Evolutionary conservation across 1,140 invertebrate genomes (phyloP), one percentile per base, ranked within the genome.

Genomic region (Dolichoris vasculosae): DNA sequence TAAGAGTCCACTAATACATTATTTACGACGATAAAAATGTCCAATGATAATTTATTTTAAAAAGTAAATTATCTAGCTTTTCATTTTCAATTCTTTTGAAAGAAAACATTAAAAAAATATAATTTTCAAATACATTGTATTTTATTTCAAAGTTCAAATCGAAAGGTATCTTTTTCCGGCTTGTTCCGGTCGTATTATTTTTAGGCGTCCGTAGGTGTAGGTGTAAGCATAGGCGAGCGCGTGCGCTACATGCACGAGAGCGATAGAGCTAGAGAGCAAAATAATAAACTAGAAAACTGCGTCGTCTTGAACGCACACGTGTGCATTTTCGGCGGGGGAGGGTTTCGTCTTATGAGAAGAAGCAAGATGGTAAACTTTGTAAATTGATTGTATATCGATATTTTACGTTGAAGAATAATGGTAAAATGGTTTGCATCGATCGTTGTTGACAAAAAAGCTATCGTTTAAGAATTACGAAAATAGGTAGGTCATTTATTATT

Each of bases 121-220:
- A 20, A 6, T 48, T 48, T 76, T 40, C 32, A 38, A 0, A 71
- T 2, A 9, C 2, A 26, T 17, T 78, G n/a, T 55, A 2, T 80
- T 80, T 67, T 80, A 17, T 64, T 64, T 80, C 6, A 13, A 80
- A 46, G 20, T 43, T 32, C n/a, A 20, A 3, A 30, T 8, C 3
- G 30, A 55, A 82, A 82, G 80, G 80, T 82, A 35, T 71, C 30
- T 71, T 46, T 35, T 67, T 38, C 46, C 76, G 48, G 46, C 15
- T 35, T 38, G 76, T 59, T 78, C 20, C 64, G 67, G 13, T 63
- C 40, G 67, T 46, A 71, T 71, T 82, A 82, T 82, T 82, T 82
- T 82, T 82, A 71, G 78, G 51, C 2, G 38, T 32, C n/a, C 38
- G 35, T 15, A n/a, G n/a, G n/a, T n/a, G n/a, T n/a, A n/a, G n/a